A percentile compares a stretch with the other conserved stretches of the same genome.
phyloP scores from a whole-genome alignment of 2,113 vertebrate genomes.

The Tachysurus vachellii region DNA sequence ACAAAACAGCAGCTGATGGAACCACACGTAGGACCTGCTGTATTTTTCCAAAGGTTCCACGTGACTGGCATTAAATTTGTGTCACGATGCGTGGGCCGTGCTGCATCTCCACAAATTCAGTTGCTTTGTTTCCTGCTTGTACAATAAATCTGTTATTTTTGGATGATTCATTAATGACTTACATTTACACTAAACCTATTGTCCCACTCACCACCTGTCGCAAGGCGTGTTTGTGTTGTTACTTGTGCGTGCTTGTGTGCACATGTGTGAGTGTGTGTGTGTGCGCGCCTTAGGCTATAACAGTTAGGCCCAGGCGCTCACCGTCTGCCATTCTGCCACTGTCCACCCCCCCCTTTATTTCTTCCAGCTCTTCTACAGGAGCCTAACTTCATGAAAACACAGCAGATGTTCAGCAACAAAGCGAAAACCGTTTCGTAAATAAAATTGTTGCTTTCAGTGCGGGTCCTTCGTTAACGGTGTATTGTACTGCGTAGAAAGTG shows the following conservation, averaged over 20 bases:
- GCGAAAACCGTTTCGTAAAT: neutral
- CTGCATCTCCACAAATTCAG: neutral
- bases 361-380: slow-evolving; percentile 3
- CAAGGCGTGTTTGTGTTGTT: neutral
- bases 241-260: neutral
- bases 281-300: slow-evolving; percentile 21
- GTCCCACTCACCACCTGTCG: slow-evolving; percentile 18
- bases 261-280: neutral
- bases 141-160: slow-evolving; percentile 4
- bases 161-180: slow-evolving; percentile 32
- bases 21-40: too few species aligned
- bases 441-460: neutral
- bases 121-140: neutral
- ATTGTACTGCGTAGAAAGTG: neutral
- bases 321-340: slow-evolving; percentile 1
- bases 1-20: neutral
- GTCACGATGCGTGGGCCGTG: neutral
- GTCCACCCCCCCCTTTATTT: neutral
- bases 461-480: neutral
- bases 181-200: neutral
- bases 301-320: slow-evolving; percentile 4
- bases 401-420: slow-evolving; percentile 42
- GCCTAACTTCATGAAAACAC: neutral
- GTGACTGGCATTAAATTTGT: neutral
- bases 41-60: neutral